Evolutionary conservation across 2,797 vertebrate genomes (phyloP).

Genomic region (Trachurus trachurus): DNA sequence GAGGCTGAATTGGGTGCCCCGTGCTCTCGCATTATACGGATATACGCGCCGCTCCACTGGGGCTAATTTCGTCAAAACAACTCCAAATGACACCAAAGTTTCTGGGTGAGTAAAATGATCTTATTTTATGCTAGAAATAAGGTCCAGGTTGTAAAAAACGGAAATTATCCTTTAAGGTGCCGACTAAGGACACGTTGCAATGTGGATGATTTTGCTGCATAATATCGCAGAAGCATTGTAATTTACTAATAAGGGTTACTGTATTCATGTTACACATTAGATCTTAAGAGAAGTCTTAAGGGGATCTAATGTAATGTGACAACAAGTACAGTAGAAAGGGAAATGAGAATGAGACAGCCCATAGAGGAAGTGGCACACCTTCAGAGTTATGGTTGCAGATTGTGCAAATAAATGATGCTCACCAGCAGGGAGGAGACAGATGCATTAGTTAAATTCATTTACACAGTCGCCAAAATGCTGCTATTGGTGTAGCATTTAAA

Average conservation of each 20-base stretch:
- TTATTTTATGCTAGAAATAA: no score
- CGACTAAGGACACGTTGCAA: background rate
- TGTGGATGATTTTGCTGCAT: background rate
- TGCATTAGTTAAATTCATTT: conserved; percentile 69
- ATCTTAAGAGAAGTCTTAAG: background rate
- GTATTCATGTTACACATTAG: background rate
- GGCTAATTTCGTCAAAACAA: no score
- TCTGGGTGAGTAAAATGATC: no score
- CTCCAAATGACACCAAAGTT: no score
- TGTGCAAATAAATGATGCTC: conserved; percentile 53
- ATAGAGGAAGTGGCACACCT: conserved; percentile 23
- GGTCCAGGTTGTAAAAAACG: no score
- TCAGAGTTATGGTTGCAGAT: conserved; percentile 47
- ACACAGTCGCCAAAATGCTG: conserved; percentile 34
- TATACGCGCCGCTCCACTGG: no score
- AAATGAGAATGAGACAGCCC: conserved; percentile 7
- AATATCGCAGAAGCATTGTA: background rate
- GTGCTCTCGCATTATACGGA: no score
- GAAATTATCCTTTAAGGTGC: no score
- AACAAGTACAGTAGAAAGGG: background rate
- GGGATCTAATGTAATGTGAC: conserved; percentile 1
- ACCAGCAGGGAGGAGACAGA: conserved; percentile 49
- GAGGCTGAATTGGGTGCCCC: no score
- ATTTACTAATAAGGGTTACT: background rate
- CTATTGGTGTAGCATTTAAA: conserved; percentile 38